Evolutionary conservation across 2,113 vertebrate genomes (phyloP).

Genomic region (Thryonomys swinderianus): DNA sequence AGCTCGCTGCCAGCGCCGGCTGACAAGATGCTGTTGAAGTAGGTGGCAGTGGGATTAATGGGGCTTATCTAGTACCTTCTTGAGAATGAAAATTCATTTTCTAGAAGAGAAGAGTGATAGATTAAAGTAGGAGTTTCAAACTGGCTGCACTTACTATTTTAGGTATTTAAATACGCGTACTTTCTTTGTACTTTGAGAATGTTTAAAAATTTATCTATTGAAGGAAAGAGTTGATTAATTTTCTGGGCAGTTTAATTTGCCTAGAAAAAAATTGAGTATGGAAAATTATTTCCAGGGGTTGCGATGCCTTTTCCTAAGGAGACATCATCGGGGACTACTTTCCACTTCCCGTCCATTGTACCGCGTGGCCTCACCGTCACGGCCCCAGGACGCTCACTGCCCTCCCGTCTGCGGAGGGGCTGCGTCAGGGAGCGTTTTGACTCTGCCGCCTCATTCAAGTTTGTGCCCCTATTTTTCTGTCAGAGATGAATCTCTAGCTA

Average conservation of each 20-base stretch:
- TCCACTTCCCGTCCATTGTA: background rate
- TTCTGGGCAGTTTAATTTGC: slow-evolving; percentile 30
- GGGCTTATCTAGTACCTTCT: background rate
- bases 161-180: background rate
- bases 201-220: background rate
- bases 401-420: background rate
- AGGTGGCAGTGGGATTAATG: background rate
- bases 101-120: slow-evolving; percentile 1
- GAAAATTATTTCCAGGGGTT: slow-evolving; percentile 7
- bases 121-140: slow-evolving; percentile 2
- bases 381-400: background rate
- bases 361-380: background rate
- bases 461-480: too few species aligned
- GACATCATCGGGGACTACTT: background rate
- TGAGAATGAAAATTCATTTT: slow-evolving; percentile 51
- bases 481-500: too few species aligned
- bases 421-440: background rate
- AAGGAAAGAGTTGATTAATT: slow-evolving; percentile 25
- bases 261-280: background rate
- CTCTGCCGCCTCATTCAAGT: too few species aligned
- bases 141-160: background rate
- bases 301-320: background rate
- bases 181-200: slow-evolving; percentile 82
- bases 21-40: background rate
- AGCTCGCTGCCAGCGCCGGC: background rate